A percentile compares a stretch with the other conserved stretches of the same genome.
These are phyloP conservation scores for Amphipyra tragopoginis DNA, from an alignment of 2,888 invertebrate species.

Conservation along the genomic window DNA sequence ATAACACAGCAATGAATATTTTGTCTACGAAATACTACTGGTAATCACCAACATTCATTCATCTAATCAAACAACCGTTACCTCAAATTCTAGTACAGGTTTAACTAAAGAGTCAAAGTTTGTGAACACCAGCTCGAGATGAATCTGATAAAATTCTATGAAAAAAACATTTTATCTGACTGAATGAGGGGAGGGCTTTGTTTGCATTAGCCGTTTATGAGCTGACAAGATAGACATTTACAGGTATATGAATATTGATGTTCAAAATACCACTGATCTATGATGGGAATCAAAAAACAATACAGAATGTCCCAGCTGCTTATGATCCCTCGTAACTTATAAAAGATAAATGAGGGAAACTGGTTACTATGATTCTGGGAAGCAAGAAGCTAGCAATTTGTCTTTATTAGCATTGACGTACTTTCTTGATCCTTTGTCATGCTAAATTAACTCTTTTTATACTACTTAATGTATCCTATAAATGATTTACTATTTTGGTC, in stretches of 20 bases:
- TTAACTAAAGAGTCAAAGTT: no score
- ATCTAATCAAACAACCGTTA: no score
- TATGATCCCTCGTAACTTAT: conserved; percentile 15
- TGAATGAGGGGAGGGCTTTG: neutral
- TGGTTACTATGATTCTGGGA: conserved; percentile 26
- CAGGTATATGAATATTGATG: conserved; percentile 31
- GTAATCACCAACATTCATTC: no score
- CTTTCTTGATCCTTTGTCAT: neutral
- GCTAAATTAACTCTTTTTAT: neutral
- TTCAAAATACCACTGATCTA: conserved; percentile 24
- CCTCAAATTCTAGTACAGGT: no score
- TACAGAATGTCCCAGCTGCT: conserved; percentile 25
- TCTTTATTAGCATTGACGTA: neutral
- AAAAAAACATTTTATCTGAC: neutral
- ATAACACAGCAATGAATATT: no score
- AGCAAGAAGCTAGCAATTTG: conserved; percentile 3
- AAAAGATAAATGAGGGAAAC: conserved; percentile 36
- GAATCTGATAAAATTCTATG: no score
- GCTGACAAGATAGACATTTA: conserved; percentile 1
- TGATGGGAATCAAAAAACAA: conserved; percentile 28
- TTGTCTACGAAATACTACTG: no score
- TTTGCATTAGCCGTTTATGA: neutral
- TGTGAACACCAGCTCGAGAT: no score
- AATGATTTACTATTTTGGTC: neutral
- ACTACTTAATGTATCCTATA: no score